Percentiles rank a stretch among this genome's conserved stretches.
These are phyloP conservation scores for Coregonus suidteri DNA, from an alignment of 2,797 vertebrate genomes.

Conservation along the genomic window DNA sequence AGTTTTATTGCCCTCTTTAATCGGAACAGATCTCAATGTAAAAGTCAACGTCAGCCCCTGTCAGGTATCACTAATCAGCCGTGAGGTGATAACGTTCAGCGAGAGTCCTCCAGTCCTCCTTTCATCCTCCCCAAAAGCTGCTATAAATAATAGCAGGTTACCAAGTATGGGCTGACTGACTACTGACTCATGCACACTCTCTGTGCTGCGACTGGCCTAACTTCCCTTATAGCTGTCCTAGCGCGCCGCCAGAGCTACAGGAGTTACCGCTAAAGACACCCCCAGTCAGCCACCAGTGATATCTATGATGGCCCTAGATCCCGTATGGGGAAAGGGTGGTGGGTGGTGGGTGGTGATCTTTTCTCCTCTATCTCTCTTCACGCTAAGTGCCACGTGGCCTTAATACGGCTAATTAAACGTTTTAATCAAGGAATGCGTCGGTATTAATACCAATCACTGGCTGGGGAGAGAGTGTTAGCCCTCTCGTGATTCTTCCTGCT, in stretches of 20 bases:
- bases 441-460: slow-evolving; percentile 55
- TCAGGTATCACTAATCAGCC: slow-evolving; percentile 47
- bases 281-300: slow-evolving; percentile 5
- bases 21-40: slow-evolving; percentile 10
- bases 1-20: background rate
- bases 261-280: slow-evolving; percentile 23
- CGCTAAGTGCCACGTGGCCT: slow-evolving; percentile 3
- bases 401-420: slow-evolving; percentile 63
- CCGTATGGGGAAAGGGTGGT: background rate
- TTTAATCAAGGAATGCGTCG: slow-evolving; percentile 59
- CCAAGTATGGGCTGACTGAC: slow-evolving; percentile 67
- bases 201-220: too few species aligned
- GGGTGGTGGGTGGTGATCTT: background rate
- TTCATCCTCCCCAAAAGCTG: slow-evolving; percentile 65
- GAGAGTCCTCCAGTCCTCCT: slow-evolving; percentile 48
- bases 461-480: slow-evolving; percentile 15
- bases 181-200: slow-evolving; percentile 37
- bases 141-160: slow-evolving; percentile 74
- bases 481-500: slow-evolving; percentile 54
- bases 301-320: background rate
- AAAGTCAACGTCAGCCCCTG: slow-evolving; percentile 60
- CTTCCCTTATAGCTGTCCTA: slow-evolving; percentile 43
- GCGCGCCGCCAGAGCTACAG: background rate
- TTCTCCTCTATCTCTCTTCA: too few species aligned
- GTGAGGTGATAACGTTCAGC: slow-evolving; percentile 51